phyloP scores from a whole-genome alignment of 1,140 invertebrate species.

The Bombus pascuorum region DNA sequence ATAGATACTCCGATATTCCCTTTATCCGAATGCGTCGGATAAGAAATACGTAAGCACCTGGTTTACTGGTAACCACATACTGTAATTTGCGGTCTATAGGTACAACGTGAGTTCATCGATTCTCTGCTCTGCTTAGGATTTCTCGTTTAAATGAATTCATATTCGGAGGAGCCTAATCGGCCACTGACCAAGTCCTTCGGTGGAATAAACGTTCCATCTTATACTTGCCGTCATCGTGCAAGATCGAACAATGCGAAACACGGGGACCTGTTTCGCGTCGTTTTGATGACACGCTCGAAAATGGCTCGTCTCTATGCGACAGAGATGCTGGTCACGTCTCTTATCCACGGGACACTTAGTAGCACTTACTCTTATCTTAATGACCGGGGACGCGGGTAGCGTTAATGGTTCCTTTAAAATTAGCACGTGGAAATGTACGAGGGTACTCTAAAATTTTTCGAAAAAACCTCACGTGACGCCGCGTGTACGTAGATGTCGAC shows the following conservation, averaged over 20 bases:
- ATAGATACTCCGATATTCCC: neutral
- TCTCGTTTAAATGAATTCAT: neutral
- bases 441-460: slow-evolving; percentile 66
- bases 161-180: too few species aligned
- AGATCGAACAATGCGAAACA: slow-evolving; percentile 22
- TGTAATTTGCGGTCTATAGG: neutral
- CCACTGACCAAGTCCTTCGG: too few species aligned
- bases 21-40: too few species aligned
- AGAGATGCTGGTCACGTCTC: slow-evolving; percentile 71
- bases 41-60: too few species aligned
- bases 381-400: slow-evolving; percentile 80
- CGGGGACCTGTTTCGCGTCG: neutral
- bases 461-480: slow-evolving; percentile 32
- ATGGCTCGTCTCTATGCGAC: slow-evolving; percentile 62
- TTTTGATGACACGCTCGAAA: neutral
- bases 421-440: slow-evolving; percentile 69
- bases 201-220: neutral
- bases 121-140: neutral
- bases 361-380: slow-evolving; percentile 83
- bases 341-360: slow-evolving; percentile 82
- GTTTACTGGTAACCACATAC: too few species aligned
- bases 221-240: neutral
- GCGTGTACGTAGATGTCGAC: slow-evolving; percentile 15
- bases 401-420: slow-evolving; percentile 82
- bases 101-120: neutral